Evolutionary conservation across 2,797 vertebrate species (phyloP), one percentile per base, ranked within the genome.

Genomic region (Steatocranus sp.): DNA sequence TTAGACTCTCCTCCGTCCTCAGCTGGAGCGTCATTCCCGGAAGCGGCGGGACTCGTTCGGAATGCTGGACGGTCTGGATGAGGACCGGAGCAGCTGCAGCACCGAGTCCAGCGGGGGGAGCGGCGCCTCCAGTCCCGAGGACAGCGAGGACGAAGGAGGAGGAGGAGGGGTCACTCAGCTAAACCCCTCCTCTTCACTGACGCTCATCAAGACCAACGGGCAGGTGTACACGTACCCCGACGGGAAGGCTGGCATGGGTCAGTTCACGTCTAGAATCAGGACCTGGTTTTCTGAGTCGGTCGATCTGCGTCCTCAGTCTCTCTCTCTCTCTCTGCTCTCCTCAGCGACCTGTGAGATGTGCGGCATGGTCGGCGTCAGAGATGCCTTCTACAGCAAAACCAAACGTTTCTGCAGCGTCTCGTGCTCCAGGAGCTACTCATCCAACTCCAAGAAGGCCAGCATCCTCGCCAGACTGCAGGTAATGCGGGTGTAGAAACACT

Each of bases 361-460:
- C 78, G 98, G 98, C 1, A 99, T 99, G 98, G 97, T 99, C 75
- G 98, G 98, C 2, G 98, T 99, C 85, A 94, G 98, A 88, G 98
- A 99, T 2, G 98, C 98, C 27, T 99, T 99, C 96, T 99, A 99
- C 94, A 99, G 98, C 89, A 99, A 99, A 96, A 99, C 98, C 54
- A 99, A 99, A 88, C 96, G 98, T 75, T 99, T 99, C 96, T 99
- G 98, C 95, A 99, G 98, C 34, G 98, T 99, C 73, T 99, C 98
- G 0, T 99, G 98, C 92, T 99, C 98, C 86, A 96, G 98, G 92
- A 99, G 98, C 91, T 99, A 97, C 70, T 99, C 98, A 0, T 99
- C 98, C 43, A 99, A 99, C 95, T 99, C 98, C 86, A 99, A 99
- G 97, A 99, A 99, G 96, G 98, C 98, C 95, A 99, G 98, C 95